Evolutionary conservation across 2,797 vertebrate genomes (phyloP).

Genomic region (Numenius phaeopus): DNA sequence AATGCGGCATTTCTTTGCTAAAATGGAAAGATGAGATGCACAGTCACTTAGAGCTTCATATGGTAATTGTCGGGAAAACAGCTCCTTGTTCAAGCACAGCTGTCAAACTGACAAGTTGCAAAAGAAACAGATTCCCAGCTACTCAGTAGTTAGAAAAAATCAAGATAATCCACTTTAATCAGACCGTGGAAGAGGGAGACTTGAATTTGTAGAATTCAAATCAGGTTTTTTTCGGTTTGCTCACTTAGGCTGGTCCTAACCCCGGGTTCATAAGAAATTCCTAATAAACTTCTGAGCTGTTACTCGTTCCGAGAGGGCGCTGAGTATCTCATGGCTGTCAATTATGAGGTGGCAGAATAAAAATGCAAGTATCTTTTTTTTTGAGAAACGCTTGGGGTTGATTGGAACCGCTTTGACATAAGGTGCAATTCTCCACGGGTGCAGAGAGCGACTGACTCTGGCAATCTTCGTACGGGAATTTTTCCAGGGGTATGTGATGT

Average conservation of each 20-base stretch:
- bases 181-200: not conserved
- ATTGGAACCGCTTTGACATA: not conserved
- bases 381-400: conserved; percentile 9
- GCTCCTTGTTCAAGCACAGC: conserved; percentile 39
- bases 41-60: conserved; percentile 42
- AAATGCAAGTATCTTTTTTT: conserved; percentile 36
- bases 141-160: conserved; percentile 44
- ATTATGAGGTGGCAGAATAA: conserved; percentile 18
- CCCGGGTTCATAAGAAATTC: not conserved
- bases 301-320: conserved; percentile 2
- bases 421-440: not conserved
- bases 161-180: conserved; percentile 41
- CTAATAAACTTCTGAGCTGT: not conserved
- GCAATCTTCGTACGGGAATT: not conserved
- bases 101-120: conserved; percentile 54
- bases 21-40: conserved; percentile 25
- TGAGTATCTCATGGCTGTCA: conserved; percentile 8
- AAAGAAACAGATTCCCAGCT: conserved; percentile 40
- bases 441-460: conserved; percentile 19
- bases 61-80: conserved; percentile 40
- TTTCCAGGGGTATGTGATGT: conserved; percentile 14
- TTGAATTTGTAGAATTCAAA: conserved; percentile 24
- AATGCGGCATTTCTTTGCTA: conserved; percentile 28
- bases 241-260: conserved; percentile 9
- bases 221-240: not conserved